A percentile compares a stretch with the other conserved stretches of the same genome.
Evolutionary conservation across 1,140 invertebrate genomes (phyloP).

Genomic region (Orchesella cincta): DNA sequence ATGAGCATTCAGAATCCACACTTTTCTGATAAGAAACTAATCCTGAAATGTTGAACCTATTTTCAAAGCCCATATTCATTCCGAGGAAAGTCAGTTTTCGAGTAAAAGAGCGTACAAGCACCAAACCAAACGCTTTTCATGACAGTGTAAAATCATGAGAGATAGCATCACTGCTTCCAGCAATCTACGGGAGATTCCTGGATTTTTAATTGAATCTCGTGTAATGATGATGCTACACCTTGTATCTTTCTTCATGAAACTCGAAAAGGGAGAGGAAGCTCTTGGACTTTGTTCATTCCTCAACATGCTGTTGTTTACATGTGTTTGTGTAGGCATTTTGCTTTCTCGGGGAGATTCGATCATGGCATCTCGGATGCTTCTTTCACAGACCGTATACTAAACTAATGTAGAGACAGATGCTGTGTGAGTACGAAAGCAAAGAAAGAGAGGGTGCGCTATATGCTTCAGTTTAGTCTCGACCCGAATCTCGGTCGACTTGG

Average conservation of each 20-base stretch:
- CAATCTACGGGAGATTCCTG: neutral
- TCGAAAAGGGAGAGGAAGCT: neutral
- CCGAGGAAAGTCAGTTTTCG: too few species aligned
- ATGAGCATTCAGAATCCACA: constrained; percentile 34
- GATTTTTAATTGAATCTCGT: constrained; percentile 11
- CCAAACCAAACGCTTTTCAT: neutral
- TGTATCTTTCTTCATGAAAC: neutral
- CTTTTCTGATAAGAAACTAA: neutral
- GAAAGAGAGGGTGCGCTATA: constrained; percentile 45
- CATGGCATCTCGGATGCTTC: neutral
- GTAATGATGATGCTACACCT: constrained; percentile 5
- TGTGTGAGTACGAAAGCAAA: constrained; percentile 29
- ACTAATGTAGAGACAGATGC: too few species aligned
- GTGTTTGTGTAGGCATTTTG: neutral
- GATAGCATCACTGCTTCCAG: neutral
- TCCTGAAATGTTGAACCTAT: neutral
- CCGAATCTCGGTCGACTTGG: neutral
- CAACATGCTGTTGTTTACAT: neutral
- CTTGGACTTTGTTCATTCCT: neutral
- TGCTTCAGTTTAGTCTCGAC: constrained; percentile 31
- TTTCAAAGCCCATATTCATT: neutral
- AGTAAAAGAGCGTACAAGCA: too few species aligned
- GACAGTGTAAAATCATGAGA: neutral
- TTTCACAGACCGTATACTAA: neutral
- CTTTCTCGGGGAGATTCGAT: neutral